Evolutionary conservation across 2,797 vertebrate genomes (phyloP), one percentile per base, ranked within the genome.

Genomic region (Acanthis flammea): DNA sequence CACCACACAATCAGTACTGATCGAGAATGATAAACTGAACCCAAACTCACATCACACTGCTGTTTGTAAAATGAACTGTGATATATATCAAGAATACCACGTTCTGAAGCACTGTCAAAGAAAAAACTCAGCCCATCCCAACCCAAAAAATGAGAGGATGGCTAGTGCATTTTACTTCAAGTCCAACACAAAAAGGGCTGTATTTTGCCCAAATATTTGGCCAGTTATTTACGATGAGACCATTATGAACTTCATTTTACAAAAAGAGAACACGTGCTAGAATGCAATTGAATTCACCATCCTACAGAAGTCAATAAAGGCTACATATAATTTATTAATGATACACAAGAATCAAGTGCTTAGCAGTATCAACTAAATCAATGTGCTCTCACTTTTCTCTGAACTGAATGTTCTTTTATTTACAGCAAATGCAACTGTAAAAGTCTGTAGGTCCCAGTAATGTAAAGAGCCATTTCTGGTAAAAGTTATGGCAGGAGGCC

Each of bases 391-490:
- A 48, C 31, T 72, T 51, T 84, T 54, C 62, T 68, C 65, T 67
- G 31, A 87, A 50, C 35, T 30, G 33, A 54, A 33, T 72, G 61
- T 79, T 94, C 41, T 58, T 75, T 39, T 33, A 90, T 35, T 92
- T 89, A 80, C 70, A 91, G 78, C 65, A 90, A 93, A 77, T 30
- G 58, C 39, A 83, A 68, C 47, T 89, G 76, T 42, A 51, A 33
- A 82, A 65, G 45, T 67, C 79, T 73, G 44, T 81, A 66, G 67
- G 54, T 67, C 70, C 33, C 60, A 81, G 30, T 68, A 94, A 83
- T 0, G 3, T 92, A 94, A 95, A 93, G 75, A 66, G 54, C 16
- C 37, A 77, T 74, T 96, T 96, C 94, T 96, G 85, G 94, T 93
- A 97, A 97, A 88, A 94, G 66, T 80, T 84, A 68, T 21, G 55